phyloP scores from a whole-genome alignment of 2,113 vertebrate species.

The Calyptomena viridis region DNA sequence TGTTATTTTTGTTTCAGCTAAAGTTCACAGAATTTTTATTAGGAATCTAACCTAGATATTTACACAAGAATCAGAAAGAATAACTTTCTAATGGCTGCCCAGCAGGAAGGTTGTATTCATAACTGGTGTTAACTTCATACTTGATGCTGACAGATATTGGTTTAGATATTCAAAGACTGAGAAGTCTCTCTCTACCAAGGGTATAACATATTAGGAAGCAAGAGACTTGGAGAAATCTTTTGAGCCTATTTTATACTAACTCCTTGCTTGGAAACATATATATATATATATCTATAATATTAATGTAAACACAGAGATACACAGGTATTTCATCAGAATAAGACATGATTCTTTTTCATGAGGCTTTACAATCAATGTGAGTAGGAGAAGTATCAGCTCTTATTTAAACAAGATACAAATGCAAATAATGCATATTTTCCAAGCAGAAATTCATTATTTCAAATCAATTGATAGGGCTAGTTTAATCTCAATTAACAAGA shows the following conservation, averaged over 20 bases:
- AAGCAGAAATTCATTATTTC: background rate
- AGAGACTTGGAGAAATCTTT: background rate
- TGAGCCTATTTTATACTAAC: background rate
- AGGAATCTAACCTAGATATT: slow-evolving; percentile 30
- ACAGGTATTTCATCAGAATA: background rate
- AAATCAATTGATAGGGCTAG: background rate
- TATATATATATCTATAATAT: background rate
- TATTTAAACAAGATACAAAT: background rate
- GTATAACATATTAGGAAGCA: background rate
- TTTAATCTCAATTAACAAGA: background rate
- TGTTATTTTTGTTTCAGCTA: slow-evolving; percentile 66
- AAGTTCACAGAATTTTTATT: slow-evolving; percentile 38
- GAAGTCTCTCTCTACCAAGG: background rate
- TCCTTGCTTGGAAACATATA: background rate
- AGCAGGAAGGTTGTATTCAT: background rate
- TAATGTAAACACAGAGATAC: background rate
- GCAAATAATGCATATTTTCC: background rate
- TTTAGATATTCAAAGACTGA: background rate
- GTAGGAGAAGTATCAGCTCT: background rate
- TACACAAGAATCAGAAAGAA: slow-evolving; percentile 13
- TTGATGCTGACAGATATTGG: background rate
- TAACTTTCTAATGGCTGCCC: slow-evolving; percentile 10
- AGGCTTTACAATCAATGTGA: background rate
- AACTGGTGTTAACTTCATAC: background rate
- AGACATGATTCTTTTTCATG: background rate